A percentile compares a stretch with the other conserved stretches of the same genome.
Evolutionary conservation across 2,888 invertebrate species (phyloP).

Genomic region (Tetranychus truncatus): DNA sequence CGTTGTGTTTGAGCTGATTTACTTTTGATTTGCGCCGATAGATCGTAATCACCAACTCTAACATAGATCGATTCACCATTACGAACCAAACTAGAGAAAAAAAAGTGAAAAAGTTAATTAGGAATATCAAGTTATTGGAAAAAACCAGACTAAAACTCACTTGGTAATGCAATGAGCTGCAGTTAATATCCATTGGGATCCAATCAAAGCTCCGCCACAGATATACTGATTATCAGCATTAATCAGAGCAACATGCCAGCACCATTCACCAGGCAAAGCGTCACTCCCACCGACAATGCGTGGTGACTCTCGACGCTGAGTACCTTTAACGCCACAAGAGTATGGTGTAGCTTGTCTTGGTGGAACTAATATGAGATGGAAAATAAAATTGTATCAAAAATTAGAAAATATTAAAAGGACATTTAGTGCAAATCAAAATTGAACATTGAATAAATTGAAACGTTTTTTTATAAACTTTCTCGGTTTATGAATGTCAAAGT

Average conservation of each 20-base stretch:
- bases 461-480: too few species aligned
- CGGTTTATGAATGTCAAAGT: too few species aligned
- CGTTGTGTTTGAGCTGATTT: constrained; percentile 46
- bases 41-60: constrained; percentile 74
- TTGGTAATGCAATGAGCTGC: constrained; percentile 86
- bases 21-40: constrained; percentile 72
- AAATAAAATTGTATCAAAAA: background rate
- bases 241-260: constrained; percentile 73
- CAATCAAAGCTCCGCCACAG: constrained; percentile 78
- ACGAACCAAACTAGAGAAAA: constrained; percentile 53
- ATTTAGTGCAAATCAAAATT: background rate
- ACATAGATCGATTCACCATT: constrained; percentile 84
- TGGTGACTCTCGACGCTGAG: constrained; percentile 33
- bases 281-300: constrained; percentile 76
- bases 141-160: constrained; percentile 36
- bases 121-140: background rate
- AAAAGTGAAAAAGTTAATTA: background rate
- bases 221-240: constrained; percentile 81
- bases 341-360: constrained; percentile 39
- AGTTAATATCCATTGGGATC: constrained; percentile 81
- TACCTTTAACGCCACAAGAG: constrained; percentile 77
- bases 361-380: constrained; percentile 11
- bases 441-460: background rate
- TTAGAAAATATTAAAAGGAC: constrained; percentile 7
- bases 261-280: constrained; percentile 78